These are phyloP conservation scores for Saturnia pavonia DNA, from an alignment of 2,888 invertebrate species.

Conservation along the genomic window DNA sequence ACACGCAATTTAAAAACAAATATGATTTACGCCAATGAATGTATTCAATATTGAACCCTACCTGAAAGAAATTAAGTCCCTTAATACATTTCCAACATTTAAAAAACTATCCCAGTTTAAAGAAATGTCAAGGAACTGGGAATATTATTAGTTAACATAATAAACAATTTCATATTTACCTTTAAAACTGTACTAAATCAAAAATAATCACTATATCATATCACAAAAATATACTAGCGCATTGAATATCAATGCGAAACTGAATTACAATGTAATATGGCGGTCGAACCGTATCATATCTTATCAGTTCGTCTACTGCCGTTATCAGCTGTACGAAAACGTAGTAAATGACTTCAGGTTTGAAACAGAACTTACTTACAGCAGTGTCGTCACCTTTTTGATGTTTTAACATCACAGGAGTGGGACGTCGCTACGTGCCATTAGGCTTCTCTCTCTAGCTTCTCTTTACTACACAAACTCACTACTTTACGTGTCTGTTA, in stretches of 20 bases:
- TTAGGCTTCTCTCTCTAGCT: too few species aligned
- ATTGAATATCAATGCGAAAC: neutral
- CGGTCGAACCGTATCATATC: slow-evolving; percentile 1
- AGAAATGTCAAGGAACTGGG: neutral
- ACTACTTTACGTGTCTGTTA: too few species aligned
- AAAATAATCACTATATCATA: neutral
- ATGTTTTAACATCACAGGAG: neutral
- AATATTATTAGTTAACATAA: neutral
- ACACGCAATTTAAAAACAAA: too few species aligned
- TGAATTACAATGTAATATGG: neutral
- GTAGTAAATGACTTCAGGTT: neutral
- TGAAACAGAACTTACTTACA: neutral
- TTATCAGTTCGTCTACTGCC: slow-evolving; percentile 4
- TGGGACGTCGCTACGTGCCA: too few species aligned
- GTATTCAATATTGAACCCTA: too few species aligned
- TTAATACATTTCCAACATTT: too few species aligned
- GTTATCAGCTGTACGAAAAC: slow-evolving; percentile 7
- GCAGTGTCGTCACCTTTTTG: neutral
- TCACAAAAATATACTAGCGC: neutral
- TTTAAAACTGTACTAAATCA: slow-evolving; percentile 2
- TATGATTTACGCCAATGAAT: too few species aligned
- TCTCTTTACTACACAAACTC: too few species aligned
- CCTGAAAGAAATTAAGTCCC: too few species aligned
- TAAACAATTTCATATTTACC: slow-evolving; percentile 1
- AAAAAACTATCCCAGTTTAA: neutral